Evolutionary conservation across 2,113 vertebrate species (phyloP), one percentile per base, ranked within the genome.

Genomic region (Otolemur garnettii): DNA sequence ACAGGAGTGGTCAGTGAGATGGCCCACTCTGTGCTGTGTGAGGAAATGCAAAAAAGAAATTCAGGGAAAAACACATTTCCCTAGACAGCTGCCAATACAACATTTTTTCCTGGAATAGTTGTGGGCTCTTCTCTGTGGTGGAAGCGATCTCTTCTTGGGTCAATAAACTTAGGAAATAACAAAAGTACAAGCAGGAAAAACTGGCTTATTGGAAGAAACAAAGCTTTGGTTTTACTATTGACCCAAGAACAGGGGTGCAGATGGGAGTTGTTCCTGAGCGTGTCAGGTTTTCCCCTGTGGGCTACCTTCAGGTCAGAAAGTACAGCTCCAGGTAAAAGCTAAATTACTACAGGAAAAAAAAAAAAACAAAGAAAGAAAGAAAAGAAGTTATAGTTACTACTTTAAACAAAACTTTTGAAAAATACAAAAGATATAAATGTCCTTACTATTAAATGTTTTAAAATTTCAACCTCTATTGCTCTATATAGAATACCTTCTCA

Each of bases 321-420:
- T 64, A 62, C 95, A 94, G 69, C 28, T 90, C 68, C 28, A 93
- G 79, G 74, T 95, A 90, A 97, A 97, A 95, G 88, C 93, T 75
- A 96, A 97, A 82, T 95, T 93, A 83, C 18, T 90, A 42, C 60
- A 90, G 81, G 17, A 45, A 33, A 93, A 93, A 94, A 82, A 74
- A 26, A 55, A 91, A 90, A 95, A 42, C 57, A 90, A 81, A 19
- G 45, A n/a, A 93, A 93, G 93, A 86, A 96, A 74, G 24, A 55
- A 93, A 90, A 95, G 90, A 91, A 71, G 78, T 57, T 84, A 19
- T 90, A 96, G 91, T 80, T 97, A 95, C 42, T 42, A 69, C 78
- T 92, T 89, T 87, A 77, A 92, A 98, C 91, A 83, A 85, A 94
- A 66, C 96, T 77, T 82, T 59, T 92, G 9, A 50, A 84, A 96